These are phyloP conservation scores for Danio jaintianensis DNA, from an alignment of 2,797 vertebrate species.

Conservation along the genomic window DNA sequence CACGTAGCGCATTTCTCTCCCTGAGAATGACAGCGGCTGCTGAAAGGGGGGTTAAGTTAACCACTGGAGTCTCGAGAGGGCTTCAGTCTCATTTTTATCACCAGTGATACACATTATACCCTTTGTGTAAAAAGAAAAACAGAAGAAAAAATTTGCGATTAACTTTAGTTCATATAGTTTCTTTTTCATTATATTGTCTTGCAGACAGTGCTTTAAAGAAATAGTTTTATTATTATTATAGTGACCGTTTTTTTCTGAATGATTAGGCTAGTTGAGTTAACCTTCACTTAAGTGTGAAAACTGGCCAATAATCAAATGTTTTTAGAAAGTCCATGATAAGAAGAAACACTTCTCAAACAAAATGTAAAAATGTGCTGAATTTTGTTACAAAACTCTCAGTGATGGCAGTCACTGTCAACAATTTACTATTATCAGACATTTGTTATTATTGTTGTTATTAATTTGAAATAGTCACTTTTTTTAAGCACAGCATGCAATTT, in stretches of 20 bases:
- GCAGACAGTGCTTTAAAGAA: too few species aligned
- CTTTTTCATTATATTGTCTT: too few species aligned
- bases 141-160: too few species aligned
- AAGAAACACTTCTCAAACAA: not conserved
- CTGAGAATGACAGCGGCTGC: slow-evolving; percentile 6
- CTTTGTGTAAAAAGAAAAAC: too few species aligned
- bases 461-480: too few species aligned
- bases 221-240: too few species aligned
- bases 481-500: too few species aligned
- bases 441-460: too few species aligned
- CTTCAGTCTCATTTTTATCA: slow-evolving; percentile 13
- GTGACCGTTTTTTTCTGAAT: too few species aligned
- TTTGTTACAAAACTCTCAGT: not conserved
- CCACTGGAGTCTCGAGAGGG: not conserved
- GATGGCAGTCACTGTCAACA: not conserved
- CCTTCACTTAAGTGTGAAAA: not conserved
- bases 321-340: not conserved
- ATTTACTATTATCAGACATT: too few species aligned
- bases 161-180: too few species aligned
- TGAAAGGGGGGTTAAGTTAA: slow-evolving; percentile 14
- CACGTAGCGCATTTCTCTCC: slow-evolving; percentile 21
- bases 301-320: not conserved
- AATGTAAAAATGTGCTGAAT: not conserved
- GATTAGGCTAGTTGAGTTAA: too few species aligned
- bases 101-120: not conserved